phyloP scores from a whole-genome alignment of 2,888 invertebrate species.

The Listrodromus nycthemerus region DNA sequence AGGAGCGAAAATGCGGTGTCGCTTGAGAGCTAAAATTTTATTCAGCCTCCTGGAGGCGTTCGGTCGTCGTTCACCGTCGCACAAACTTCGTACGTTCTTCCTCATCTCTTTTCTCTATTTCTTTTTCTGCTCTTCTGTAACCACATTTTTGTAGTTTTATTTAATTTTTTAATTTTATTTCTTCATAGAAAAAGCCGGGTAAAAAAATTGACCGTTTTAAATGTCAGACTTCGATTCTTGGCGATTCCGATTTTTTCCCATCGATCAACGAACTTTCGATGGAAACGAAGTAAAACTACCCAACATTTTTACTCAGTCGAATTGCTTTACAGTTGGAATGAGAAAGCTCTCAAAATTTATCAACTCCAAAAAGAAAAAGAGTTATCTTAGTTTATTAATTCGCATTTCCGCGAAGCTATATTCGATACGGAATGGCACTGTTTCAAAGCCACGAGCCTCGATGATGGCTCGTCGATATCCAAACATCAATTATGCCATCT shows the following conservation, averaged over 20 bases:
- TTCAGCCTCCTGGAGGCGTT: conserved; percentile 56
- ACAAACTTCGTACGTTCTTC: conserved; percentile 1
- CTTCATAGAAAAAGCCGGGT: no score
- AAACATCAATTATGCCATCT: conserved; percentile 78
- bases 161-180: neutral
- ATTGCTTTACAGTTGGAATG: no score
- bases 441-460: conserved; percentile 4
- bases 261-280: no score
- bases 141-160: no score
- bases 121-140: conserved; percentile 16
- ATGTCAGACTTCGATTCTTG: no score
- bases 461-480: conserved; percentile 70
- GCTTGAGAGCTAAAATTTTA: conserved; percentile 67
- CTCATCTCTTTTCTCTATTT: conserved; percentile 15
- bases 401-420: conserved; percentile 18
- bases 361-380: neutral
- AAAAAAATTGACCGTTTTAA: no score
- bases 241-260: no score
- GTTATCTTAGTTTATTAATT: neutral
- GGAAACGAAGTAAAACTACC: no score
- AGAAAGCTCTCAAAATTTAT: neutral
- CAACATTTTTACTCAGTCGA: no score
- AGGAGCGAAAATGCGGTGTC: conserved; percentile 56
- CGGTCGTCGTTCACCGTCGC: conserved; percentile 44
- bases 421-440: conserved; percentile 6